Evolutionary conservation across 2,113 vertebrate genomes (phyloP), one percentile per base, ranked within the genome.

Genomic region (Nannobrachium achirus): DNA sequence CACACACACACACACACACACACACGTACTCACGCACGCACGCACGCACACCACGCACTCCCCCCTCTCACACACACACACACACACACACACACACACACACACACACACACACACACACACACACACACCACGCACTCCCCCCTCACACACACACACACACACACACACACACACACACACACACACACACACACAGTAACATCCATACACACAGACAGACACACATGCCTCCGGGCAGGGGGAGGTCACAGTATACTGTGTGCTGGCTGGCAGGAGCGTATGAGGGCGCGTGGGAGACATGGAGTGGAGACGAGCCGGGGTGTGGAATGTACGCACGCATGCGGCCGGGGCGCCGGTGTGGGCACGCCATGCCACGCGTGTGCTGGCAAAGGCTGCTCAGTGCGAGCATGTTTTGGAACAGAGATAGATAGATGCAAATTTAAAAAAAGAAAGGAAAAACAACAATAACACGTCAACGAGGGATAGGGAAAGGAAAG

Each of bases 171-270:
- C 25, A 33, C 25, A 33, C 25, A 33, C 25, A 33, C 25, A 33
- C 25, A 33, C 25, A 33, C 25, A 33, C 25, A 33, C 25, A 33
- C 25, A 33, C 25, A 33, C 25, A 1, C 25, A 33, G 25, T 5
- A 33, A 33, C 25, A 33, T 5, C 3, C 25, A 33, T 5, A 33
- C 25, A 1, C 25, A 33, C 7, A 15, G 2, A 6, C 9, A 13
- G 33, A 58, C 1, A 60, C 53, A 39, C 66, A 66, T 55, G 66
- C 76, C 81, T 82, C 57, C 1, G 77, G 82, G 72, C 79, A 76
- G 83, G 72, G 76, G 79, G 83, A 89, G 89, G 88, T 89, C 88
- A 88, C 70, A 71, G 64, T 25, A 60, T 64, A 81, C 66, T 38
- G 64, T 38, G 64, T 81, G 72, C 81, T 73, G 77, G 75, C 80